phyloP scores from a whole-genome alignment of 2,888 invertebrate species.

The Tenthredo distinguenda region DNA sequence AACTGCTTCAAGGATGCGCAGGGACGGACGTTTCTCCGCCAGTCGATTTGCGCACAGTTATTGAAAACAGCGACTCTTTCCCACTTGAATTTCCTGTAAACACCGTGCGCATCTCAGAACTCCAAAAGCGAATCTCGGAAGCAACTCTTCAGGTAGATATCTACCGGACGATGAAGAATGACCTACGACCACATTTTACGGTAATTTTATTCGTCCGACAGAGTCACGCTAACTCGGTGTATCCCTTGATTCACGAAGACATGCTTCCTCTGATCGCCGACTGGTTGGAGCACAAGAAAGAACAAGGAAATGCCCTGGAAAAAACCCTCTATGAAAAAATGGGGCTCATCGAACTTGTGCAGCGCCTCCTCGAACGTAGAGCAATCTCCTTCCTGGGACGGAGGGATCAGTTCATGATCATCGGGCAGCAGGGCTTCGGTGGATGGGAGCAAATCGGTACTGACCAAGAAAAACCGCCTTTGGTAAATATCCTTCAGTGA shows the following conservation, averaged over 20 bases:
- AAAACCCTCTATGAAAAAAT: constrained; percentile 81
- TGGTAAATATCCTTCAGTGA: constrained; percentile 66
- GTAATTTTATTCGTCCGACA: neutral
- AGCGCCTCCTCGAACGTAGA: constrained; percentile 81
- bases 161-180: neutral
- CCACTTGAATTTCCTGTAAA: constrained; percentile 76
- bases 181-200: neutral
- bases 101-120: constrained; percentile 69
- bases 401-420: constrained; percentile 79
- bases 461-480: constrained; percentile 79
- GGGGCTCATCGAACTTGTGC: constrained; percentile 80
- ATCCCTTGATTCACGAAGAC: constrained; percentile 86
- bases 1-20: constrained; percentile 67
- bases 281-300: constrained; percentile 84
- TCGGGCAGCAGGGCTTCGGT: constrained; percentile 78
- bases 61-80: constrained; percentile 74
- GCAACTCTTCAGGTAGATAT: constrained; percentile 68
- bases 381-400: constrained; percentile 80
- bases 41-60: constrained; percentile 67
- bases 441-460: constrained; percentile 84
- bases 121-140: constrained; percentile 66
- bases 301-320: constrained; percentile 78
- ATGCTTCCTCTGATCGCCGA: constrained; percentile 82
- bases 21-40: constrained; percentile 66
- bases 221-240: constrained; percentile 80